A percentile compares a stretch with the other conserved stretches of the same genome.
Conservation (phyloP, 1,140 invertebrate genomes). For the Drosophila parabipectinata region DNA sequence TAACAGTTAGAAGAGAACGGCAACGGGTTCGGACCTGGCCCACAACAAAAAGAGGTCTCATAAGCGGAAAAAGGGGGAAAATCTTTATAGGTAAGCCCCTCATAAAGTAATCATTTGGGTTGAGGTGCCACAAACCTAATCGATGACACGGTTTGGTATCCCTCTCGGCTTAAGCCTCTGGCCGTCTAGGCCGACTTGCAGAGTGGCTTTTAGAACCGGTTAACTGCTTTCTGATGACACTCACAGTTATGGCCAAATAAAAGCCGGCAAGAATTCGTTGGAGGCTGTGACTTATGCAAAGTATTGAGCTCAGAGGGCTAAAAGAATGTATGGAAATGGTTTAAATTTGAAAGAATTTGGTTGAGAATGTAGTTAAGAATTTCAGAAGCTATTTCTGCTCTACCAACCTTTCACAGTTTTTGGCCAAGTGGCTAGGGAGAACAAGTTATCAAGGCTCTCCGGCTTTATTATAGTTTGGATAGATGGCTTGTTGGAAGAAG, state of each 20-base stretch:
- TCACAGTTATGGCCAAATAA: slow-evolving; percentile 61
- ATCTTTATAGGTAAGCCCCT: slow-evolving; percentile 1
- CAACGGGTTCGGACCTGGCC: slow-evolving; percentile 30
- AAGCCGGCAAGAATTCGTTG: slow-evolving; percentile 32
- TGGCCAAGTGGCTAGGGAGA: no score
- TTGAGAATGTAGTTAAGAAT: neutral
- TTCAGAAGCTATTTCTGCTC: neutral
- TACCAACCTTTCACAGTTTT: neutral
- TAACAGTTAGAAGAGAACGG: slow-evolving; percentile 54
- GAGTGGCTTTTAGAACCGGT: slow-evolving; percentile 52
- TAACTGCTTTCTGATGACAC: slow-evolving; percentile 69
- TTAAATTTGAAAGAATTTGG: neutral
- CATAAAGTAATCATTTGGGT: neutral
- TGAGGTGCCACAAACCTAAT: slow-evolving; percentile 14
- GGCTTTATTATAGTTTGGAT: neutral
- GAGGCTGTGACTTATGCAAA: slow-evolving; percentile 40
- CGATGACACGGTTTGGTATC: slow-evolving; percentile 18
- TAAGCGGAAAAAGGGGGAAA: slow-evolving; percentile 29
- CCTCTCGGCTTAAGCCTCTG: slow-evolving; percentile 26
- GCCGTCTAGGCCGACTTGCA: slow-evolving; percentile 1
- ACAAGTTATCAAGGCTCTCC: no score
- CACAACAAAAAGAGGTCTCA: slow-evolving; percentile 24
- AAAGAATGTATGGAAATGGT: slow-evolving; percentile 11
- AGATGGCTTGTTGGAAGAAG: neutral
- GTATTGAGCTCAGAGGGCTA: slow-evolving; percentile 10